These are phyloP conservation scores for Lagocephalus sceleratus DNA, from an alignment of 2,797 vertebrate genomes.

Conservation along the genomic window DNA sequence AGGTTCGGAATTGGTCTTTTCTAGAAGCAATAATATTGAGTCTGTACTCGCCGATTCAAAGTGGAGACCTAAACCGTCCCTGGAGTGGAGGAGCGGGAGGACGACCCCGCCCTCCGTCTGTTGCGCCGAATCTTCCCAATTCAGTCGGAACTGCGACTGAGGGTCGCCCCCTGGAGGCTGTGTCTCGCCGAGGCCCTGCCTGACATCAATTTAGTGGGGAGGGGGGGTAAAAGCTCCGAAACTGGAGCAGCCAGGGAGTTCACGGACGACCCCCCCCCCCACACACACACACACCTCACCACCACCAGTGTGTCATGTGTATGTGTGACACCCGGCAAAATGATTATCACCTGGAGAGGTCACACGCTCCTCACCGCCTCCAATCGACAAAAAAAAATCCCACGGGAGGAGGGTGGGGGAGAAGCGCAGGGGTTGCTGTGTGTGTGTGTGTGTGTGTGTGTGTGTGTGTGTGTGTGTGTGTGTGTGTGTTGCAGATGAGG, in stretches of 20 bases:
- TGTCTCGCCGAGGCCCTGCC: conserved; percentile 40
- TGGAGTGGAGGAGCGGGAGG: conserved; percentile 16
- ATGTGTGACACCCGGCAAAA: conserved; percentile 70
- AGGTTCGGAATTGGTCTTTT: no score
- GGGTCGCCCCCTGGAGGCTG: conserved; percentile 44
- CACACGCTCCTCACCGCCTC: conserved; percentile 59
- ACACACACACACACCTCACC: no score
- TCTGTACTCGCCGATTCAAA: not conserved
- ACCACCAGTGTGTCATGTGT: conserved; percentile 54
- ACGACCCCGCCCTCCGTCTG: conserved; percentile 14
- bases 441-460: no score
- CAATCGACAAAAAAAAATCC: conserved; percentile 46
- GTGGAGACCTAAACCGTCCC: not conserved
- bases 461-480: no score
- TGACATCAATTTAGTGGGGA: conserved; percentile 67
- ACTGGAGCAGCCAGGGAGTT: conserved; percentile 54
- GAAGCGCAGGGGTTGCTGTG: conserved; percentile 21
- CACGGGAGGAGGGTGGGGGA: conserved; percentile 38
- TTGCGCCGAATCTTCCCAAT: conserved; percentile 56
- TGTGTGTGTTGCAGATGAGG: conserved; percentile 32
- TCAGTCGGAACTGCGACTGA: conserved; percentile 60
- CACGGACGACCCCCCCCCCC: conserved; percentile 54
- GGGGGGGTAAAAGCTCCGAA: not conserved
- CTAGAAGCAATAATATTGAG: not conserved
- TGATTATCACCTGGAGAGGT: conserved; percentile 79